Evolutionary conservation across 2,888 invertebrate species (phyloP), one percentile per base, ranked within the genome.

Genomic region (Portevinia maculata): DNA sequence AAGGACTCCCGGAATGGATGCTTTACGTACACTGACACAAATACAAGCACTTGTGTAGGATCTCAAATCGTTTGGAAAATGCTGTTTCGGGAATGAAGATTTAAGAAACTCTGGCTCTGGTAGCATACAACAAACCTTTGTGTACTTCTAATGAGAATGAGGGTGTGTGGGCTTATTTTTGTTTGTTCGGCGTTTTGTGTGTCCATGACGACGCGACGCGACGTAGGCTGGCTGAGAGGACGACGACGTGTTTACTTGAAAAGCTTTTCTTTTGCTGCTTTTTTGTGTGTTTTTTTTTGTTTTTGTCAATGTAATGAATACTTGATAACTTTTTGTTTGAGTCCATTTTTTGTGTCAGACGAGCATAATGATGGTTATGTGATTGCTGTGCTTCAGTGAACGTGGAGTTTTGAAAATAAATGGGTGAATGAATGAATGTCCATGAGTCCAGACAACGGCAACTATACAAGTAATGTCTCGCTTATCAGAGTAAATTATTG

Each of bases 91-190:
- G 60, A n/a, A 32, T 34, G 28, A 5, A 3, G 73, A 53, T 44
- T 67, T 55, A 9, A 15, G 60, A 37, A 39, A 59, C 60, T 60
- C 37, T 24, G 44, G 60, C 24, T 46, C 24, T 28, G 53, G n/a
- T n/a, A n/a, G n/a, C n/a, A n/a, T n/a, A 79, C 30, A 46, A 46
- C 59, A 48, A 79, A 79, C 60, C 67, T 79, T 73, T 73, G 65
- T 73, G 73, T 74, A 73, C 67, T 73, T 60, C 28, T 55, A 24
- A 79, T 74, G 67, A 79, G 60, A 15, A 39, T 13, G 7, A 39
- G 39, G 48, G 46, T 60, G 55, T 73, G 67, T 30, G 46, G 13
- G 19, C 37, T 46, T 60, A 60, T 73, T 64, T 67, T 50, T 75
- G 24, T 24, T 24, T 24, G 24, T 5, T 24, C 24, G 24, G 67